Evolutionary conservation across 2,888 invertebrate species (phyloP), one percentile per base, ranked within the genome.

Genomic region (Sericinus montela): DNA sequence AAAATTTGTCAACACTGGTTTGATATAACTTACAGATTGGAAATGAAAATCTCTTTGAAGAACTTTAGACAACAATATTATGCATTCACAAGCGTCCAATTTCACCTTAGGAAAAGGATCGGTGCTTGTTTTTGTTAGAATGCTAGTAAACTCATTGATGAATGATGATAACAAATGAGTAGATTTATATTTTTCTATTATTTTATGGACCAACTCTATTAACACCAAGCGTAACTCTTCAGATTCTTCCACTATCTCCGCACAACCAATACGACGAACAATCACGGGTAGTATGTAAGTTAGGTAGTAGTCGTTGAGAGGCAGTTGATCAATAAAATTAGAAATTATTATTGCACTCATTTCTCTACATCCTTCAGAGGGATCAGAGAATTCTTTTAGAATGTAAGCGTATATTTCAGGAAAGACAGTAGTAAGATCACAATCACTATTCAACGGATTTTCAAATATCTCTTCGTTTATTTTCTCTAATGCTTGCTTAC

Each of bases 41-140:
- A 92, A 87, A 64, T 95, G 94, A 72, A 98, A 95, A 65, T 94
- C 91, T 51, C 87, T 82, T 0, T 94, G 92, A 6, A 94, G 65
- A 2, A 91, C 83, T 51, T 85, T 89, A 0, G 95, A 92, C 35
- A 97, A 62, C 43, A 90, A 73, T 1, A 93, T 91, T 36, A 95
- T 91, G 61, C 94, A 93, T 51, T 90, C 85, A 72, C 96, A 96
- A 35, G 94, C 93, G 62, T 92, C 92, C 60, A 94, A 92, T 74
- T 95, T 96, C 0, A 97, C 94, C 60, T 93, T 92, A 2, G 96
- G 94, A 80, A 91, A 96, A 19, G 93, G 92, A 80, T 98, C 97
- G 0, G 91, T 84, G 1, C 95, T 89, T 0, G 94, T 93, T 67
- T 93, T 93, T 25, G 90, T 84, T 23, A 97, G 77, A 64, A 97